Evolutionary conservation across 2,888 invertebrate genomes (phyloP), one percentile per base, ranked within the genome.

Genomic region (Torymus tubicola): DNA sequence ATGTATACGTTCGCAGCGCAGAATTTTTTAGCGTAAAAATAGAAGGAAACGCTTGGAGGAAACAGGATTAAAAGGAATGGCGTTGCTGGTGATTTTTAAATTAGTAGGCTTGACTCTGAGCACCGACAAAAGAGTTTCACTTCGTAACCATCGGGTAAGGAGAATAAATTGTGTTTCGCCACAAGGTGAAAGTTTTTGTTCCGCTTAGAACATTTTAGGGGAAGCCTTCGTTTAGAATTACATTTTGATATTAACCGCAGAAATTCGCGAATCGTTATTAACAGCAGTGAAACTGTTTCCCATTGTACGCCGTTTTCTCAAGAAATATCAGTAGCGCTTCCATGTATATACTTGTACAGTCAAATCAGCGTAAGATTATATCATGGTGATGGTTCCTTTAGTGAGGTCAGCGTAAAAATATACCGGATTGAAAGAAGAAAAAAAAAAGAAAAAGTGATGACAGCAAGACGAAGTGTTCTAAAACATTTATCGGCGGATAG

Each of bases 161-260:
- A 67, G 71, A 67, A 76, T 80, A 71, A 75, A 80, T 80, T 68
- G 67, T 65, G 80, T 80, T 80, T 80, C 57, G 71, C 71, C 80
- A 71, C 71, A 70, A 72, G 50, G 80, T 67, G 76, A 80, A 80
- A 76, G 76, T 80, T 76, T 74, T 80, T 71, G 55, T 76, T 80
- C 60, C 64, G 24, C 65, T 50, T 58, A 24, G 18, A 70, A 65
- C 14, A 58, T 58, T 74, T 70, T 57, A 0, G 64, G 13, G 65
- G 53, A 70, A 50, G 24, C 68, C 52, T 72, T 78, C 70, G 63
- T 73, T 42, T 71, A 63, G 57, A 72, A 68, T 52, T n/a, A 42
- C 8, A 42, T 42, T 42, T 42, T 42, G 42, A 42, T 42, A 42
- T 42, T 42, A 42, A 42, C 42, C 42, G 42, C 42, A 42, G 42